Conservation (phyloP, 2,797 vertebrate genomes). For the Pseudochaenichthys georgianus region DNA sequence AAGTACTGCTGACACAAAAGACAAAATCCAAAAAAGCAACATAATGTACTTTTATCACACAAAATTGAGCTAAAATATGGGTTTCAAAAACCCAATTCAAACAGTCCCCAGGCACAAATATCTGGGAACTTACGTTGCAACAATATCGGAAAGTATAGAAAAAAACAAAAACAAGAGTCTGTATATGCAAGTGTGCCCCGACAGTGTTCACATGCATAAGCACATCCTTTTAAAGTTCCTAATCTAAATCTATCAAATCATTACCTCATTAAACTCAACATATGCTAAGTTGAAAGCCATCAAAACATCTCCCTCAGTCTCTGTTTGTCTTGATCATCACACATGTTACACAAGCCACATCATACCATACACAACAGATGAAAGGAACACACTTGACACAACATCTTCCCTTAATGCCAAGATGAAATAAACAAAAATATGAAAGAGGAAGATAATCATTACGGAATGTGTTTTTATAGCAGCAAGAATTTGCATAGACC, state of each 20-base stretch:
- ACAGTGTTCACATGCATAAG: no score
- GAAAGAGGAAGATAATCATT: conserved; percentile 59
- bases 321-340: conserved; percentile 9
- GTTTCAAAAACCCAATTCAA: no score
- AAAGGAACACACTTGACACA: conserved; percentile 29
- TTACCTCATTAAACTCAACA: neutral
- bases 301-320: neutral
- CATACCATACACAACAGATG: conserved; percentile 26
- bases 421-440: conserved; percentile 46
- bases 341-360: conserved; percentile 22
- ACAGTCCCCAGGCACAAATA: no score
- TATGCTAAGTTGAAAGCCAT: neutral
- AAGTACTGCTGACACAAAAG: no score
- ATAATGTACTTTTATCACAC: no score
- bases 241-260: neutral
- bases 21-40: no score
- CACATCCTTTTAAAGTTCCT: neutral
- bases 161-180: no score
- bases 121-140: no score
- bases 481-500: conserved; percentile 51
- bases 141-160: no score
- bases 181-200: no score
- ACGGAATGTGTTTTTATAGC: conserved; percentile 35
- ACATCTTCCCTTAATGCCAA: conserved; percentile 3
- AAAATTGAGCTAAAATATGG: no score